phyloP scores from a whole-genome alignment of 2,888 invertebrate species.

The Synanthedon tipuliformis region DNA sequence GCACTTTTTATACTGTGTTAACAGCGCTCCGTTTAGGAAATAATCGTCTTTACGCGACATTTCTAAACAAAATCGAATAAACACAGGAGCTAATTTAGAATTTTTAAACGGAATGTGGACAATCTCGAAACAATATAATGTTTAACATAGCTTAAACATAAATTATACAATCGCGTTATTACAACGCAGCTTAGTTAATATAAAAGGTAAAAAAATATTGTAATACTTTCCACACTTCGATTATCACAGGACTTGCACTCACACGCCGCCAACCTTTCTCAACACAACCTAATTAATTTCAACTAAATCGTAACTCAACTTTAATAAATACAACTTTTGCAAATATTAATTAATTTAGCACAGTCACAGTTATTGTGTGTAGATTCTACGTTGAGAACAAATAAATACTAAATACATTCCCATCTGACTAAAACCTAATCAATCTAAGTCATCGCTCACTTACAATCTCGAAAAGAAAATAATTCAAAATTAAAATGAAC shows the following conservation, averaged over 20 bases:
- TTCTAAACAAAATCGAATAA: no score
- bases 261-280: conserved; percentile 10
- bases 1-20: no score
- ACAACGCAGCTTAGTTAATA: not conserved
- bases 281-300: no score
- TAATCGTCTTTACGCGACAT: no score
- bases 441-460: no score
- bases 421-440: no score
- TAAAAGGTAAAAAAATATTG: not conserved
- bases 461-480: no score
- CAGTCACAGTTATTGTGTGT: not conserved
- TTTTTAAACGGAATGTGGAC: not conserved
- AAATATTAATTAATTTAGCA: no score
- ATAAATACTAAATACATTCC: conserved; percentile 10
- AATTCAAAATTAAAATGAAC: no score
- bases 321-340: no score
- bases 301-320: no score
- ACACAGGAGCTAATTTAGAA: not conserved
- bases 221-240: conserved; percentile 11
- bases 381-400: conserved; percentile 14
- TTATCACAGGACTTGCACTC: conserved; percentile 53
- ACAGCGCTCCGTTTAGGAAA: no score
- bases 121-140: not conserved
- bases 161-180: not conserved
- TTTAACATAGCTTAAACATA: not conserved